A percentile compares a stretch with the other conserved stretches of the same genome.
phyloP scores from a whole-genome alignment of 2,888 invertebrate genomes.

The Protophormia terraenovae region DNA sequence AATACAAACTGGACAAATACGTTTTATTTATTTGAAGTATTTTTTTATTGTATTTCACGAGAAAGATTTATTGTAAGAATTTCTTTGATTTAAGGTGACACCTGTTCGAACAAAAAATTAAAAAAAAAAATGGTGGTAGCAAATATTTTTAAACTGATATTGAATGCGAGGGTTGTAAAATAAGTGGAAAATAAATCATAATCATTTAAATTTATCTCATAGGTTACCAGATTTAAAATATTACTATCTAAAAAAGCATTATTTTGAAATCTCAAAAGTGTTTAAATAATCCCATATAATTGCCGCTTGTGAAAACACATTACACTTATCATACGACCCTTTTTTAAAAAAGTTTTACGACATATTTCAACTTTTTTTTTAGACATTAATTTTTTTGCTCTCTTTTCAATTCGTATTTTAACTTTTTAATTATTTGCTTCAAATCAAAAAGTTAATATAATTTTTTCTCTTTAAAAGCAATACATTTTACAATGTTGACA shows the following conservation, averaged over 20 bases:
- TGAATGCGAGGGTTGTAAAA: neutral
- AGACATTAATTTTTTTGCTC: neutral
- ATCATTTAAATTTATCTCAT: no score
- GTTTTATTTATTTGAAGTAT: neutral
- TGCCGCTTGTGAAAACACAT: no score
- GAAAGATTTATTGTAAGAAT: slow-evolving; percentile 23
- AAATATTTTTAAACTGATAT: neutral
- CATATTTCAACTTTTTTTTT: neutral
- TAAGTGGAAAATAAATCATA: no score
- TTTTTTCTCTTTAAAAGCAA: neutral
- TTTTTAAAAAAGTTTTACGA: neutral
- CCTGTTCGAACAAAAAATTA: neutral
- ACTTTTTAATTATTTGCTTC: slow-evolving; percentile 4
- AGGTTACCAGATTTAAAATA: no score
- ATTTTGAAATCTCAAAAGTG: neutral
- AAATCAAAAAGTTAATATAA: neutral
- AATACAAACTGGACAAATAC: slow-evolving; percentile 38
- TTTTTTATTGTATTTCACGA: neutral
- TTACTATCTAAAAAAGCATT: no score
- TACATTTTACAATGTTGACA: neutral
- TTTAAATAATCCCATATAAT: neutral
- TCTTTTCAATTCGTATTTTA: neutral
- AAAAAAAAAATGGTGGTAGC: neutral
- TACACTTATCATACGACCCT: neutral
- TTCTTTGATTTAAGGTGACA: neutral